A percentile compares a stretch with the other conserved stretches of the same genome.
These are phyloP conservation scores for Channa argus DNA, from an alignment of 2,113 vertebrate genomes.

Conservation along the genomic window DNA sequence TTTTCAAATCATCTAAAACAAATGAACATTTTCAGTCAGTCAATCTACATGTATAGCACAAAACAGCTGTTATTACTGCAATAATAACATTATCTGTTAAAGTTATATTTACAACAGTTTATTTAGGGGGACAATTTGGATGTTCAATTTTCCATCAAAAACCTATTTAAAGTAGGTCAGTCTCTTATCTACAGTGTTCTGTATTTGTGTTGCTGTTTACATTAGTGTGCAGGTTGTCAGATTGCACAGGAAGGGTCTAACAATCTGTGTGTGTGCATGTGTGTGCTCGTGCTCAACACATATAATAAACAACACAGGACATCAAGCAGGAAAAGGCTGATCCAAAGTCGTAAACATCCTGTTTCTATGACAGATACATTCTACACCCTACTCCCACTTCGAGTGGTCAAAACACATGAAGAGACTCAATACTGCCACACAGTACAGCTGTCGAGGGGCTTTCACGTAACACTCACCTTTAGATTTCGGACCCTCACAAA, in stretches of 20 bases:
- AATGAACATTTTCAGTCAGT: not conserved
- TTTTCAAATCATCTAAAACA: not conserved
- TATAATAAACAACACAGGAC: constrained; percentile 67
- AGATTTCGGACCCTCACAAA: constrained; percentile 89
- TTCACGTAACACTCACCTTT: constrained; percentile 85
- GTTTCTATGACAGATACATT: constrained; percentile 47
- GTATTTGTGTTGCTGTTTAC: not conserved
- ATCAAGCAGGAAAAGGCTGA: constrained; percentile 67
- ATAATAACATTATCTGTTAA: not conserved
- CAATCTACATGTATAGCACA: not conserved
- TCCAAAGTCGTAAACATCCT: constrained; percentile 76
- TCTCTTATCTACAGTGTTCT: no score
- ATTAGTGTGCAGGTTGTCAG: constrained; percentile 9
- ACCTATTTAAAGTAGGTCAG: no score
- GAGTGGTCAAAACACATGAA: not conserved
- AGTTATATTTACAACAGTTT: not conserved
- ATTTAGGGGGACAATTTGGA: not conserved
- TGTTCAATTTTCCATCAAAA: no score
- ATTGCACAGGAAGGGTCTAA: constrained; percentile 16
- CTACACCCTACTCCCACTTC: constrained; percentile 7
- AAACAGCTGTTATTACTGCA: not conserved
- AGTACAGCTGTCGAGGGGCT: no score
- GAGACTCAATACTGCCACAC: not conserved
- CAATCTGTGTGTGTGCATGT: constrained; percentile 1
- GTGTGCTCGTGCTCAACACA: constrained; percentile 23